Evolutionary conservation across 2,888 invertebrate genomes (phyloP).

Genomic region (Protonemura montana): DNA sequence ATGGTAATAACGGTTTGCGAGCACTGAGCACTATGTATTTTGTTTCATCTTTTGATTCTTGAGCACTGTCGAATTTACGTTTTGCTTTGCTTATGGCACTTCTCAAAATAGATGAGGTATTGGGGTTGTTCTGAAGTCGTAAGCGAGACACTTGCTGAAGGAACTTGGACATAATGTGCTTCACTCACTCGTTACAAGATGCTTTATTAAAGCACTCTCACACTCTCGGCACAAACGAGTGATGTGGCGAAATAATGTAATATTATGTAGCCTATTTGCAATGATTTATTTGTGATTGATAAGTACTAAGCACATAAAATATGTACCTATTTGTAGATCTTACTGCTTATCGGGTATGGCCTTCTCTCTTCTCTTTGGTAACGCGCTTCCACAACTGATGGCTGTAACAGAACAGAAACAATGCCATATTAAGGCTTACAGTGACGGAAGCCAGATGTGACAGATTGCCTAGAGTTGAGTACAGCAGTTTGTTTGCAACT

Average conservation of each 20-base stretch:
- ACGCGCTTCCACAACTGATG: conserved; percentile 36
- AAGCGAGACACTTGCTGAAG: neutral
- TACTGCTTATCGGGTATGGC: conserved; percentile 36
- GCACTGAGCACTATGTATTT: neutral
- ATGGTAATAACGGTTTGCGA: neutral
- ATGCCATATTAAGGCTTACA: too few relatives aligned
- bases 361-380: conserved; percentile 40
- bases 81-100: neutral
- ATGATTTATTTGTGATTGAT: neutral
- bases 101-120: neutral
- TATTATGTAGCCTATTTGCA: neutral
- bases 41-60: neutral
- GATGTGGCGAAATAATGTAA: neutral
- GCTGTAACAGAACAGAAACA: conserved; percentile 8
- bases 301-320: conserved; percentile 27
- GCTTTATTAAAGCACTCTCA: neutral
- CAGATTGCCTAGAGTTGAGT: too few relatives aligned
- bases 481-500: too few relatives aligned
- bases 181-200: neutral
- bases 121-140: neutral
- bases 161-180: conserved; percentile 12
- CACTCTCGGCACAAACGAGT: neutral
- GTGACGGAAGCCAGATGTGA: too few relatives aligned
- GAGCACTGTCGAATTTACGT: neutral
- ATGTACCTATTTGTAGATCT: conserved; percentile 36